Percentiles rank a stretch among this genome's conserved stretches.
These are phyloP conservation scores for Elymnias hypermnestra DNA, from an alignment of 1,140 invertebrate genomes.

Conservation along the genomic window DNA sequence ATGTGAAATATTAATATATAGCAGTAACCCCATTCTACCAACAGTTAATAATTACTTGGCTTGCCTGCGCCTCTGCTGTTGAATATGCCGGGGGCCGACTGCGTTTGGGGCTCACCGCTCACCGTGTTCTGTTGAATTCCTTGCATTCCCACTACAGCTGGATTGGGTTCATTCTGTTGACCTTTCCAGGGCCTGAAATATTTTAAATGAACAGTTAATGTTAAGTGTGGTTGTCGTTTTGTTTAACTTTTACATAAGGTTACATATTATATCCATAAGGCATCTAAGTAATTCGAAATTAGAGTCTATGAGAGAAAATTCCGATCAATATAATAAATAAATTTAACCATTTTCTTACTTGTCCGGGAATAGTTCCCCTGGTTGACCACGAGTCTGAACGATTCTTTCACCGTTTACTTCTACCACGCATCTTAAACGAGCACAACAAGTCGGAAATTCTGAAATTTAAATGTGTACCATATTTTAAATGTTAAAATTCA, in stretches of 20 bases:
- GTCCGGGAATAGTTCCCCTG: constrained; percentile 64
- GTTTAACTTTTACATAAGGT: too few relatives aligned
- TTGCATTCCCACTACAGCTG: constrained; percentile 54
- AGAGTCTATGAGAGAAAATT: background rate
- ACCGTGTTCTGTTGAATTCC: constrained; percentile 52
- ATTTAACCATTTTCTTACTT: constrained; percentile 38
- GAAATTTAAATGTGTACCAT: too few relatives aligned
- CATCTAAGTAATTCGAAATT: background rate
- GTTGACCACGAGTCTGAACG: constrained; percentile 65
- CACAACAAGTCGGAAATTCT: constrained; percentile 68
- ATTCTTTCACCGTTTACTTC: constrained; percentile 64
- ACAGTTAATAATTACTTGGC: constrained; percentile 35
- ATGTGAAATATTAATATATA: background rate
- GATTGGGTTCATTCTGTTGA: constrained; percentile 62
- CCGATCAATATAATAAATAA: background rate
- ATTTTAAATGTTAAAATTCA: too few relatives aligned
- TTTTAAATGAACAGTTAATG: background rate
- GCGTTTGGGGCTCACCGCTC: constrained; percentile 48
- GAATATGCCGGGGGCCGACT: constrained; percentile 55
- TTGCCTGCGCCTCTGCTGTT: constrained; percentile 67
- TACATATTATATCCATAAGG: too few relatives aligned
- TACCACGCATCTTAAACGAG: constrained; percentile 59
- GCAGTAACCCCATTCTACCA: background rate
- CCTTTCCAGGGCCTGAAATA: constrained; percentile 57
- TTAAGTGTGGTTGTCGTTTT: background rate